phyloP scores from a whole-genome alignment of 1,140 invertebrate genomes.

The Notospermus geniculatus region DNA sequence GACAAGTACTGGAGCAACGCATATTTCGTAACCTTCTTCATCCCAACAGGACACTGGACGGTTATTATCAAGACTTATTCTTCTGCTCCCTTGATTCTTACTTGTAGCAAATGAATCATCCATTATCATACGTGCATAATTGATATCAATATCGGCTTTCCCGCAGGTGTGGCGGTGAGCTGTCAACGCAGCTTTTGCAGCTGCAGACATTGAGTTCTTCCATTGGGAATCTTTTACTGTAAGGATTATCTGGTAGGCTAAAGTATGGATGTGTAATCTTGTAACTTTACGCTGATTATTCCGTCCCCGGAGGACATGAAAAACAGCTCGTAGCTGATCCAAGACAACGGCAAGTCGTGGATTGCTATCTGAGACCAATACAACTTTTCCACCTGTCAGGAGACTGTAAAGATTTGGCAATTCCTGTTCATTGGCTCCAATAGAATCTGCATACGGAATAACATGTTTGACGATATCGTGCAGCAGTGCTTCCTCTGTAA shows the following conservation, averaged over 20 bases:
- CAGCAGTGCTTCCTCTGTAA: slow-evolving; percentile 70
- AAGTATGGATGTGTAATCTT: slow-evolving; percentile 80
- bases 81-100: slow-evolving; percentile 20
- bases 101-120: slow-evolving; percentile 82
- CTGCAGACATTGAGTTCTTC: slow-evolving; percentile 74
- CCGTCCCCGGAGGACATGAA: slow-evolving; percentile 52
- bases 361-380: slow-evolving; percentile 73
- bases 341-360: slow-evolving; percentile 77
- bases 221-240: slow-evolving; percentile 60
- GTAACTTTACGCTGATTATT: slow-evolving; percentile 63
- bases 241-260: slow-evolving; percentile 83
- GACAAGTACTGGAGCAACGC: slow-evolving; percentile 80
- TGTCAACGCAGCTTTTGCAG: slow-evolving; percentile 80
- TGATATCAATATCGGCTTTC: slow-evolving; percentile 68
- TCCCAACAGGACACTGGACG: slow-evolving; percentile 80
- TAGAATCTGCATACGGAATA: slow-evolving; percentile 76
- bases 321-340: slow-evolving; percentile 80
- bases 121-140: slow-evolving; percentile 71
- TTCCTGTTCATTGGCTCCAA: slow-evolving; percentile 89
- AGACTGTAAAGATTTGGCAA: slow-evolving; percentile 72
- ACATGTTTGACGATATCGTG: slow-evolving; percentile 68
- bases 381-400: slow-evolving; percentile 66
- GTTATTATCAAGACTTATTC: slow-evolving; percentile 36
- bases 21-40: slow-evolving; percentile 70
- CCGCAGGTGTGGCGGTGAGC: slow-evolving; percentile 83